Base-by-base conservation (phyloP, 2,113 vertebrate species). In the Microtus ochrogaster region DNA sequence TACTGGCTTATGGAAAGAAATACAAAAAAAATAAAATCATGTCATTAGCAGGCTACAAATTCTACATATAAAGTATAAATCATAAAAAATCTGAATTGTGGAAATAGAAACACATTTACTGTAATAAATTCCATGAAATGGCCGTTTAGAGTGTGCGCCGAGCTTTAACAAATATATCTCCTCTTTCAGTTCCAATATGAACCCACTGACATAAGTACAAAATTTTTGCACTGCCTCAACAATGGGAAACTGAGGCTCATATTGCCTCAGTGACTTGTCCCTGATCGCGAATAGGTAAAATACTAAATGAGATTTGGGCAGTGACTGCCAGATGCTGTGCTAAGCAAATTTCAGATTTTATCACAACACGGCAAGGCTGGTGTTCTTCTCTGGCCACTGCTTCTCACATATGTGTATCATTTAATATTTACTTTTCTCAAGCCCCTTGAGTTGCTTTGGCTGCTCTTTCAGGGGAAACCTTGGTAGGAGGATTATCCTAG, bases 1-100 rank as follows among this genome's bases (percentile, higher is more conserved):
- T 78, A 89, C 41, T 66, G 28, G 1, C 33, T 91, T 94, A 39
- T 4, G n/a, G 61, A 81, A 30, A 76, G 85, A 19, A 4, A 81
- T 61, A 3, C 33, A 95, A 87, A 90, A 90, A 83, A 95, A 79
- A 66, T 3, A 83, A 96, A 95, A 92, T 92, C 11, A 76, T 70
- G 47, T 87, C 66, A 92, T 90, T 72, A 84, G 6, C 85, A 88
- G n/a, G 76, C 68, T 92, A 72, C 95, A 73, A 72, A 72, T 84
- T 5, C 6, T 55, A 44, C 39, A 65, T 73, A 49, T 63, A 58
- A 70, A 68, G 7, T 47, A 39, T 24, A 74, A 82, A 86, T 39
- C 76, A 85, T 9, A 93, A 85, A 68, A 97, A 91, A 74, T 88
- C 36, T 91, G 89, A 87, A 68, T 63, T 66, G 39, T 77, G 33